phyloP scores from a whole-genome alignment of 2,113 vertebrate species.

The Pimephales promelas region DNA sequence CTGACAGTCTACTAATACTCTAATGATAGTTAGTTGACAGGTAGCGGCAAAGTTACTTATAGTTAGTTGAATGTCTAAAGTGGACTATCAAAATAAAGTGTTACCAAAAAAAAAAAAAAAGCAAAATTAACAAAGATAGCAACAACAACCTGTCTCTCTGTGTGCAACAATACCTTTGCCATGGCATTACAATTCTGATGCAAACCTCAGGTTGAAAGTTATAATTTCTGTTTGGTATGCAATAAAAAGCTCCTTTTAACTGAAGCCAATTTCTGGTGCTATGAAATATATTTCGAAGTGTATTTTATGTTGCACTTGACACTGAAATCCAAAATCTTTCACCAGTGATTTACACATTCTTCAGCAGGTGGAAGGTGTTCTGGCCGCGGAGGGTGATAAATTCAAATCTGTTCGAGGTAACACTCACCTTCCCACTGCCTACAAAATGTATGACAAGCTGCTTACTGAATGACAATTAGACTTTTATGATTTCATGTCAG shows the following conservation, averaged over 20 bases:
- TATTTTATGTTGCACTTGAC: conserved; percentile 48
- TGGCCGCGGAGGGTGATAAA: conserved; percentile 42
- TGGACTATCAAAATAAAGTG: no score
- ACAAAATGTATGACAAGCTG: conserved; percentile 23
- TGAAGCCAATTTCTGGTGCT: conserved; percentile 12
- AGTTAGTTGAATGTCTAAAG: no score
- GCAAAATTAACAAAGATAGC: not conserved
- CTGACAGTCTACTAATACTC: no score
- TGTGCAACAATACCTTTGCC: conserved; percentile 5
- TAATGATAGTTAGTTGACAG: no score
- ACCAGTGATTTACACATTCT: conserved; percentile 45
- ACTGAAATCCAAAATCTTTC: conserved; percentile 51
- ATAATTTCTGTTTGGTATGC: conserved; percentile 25
- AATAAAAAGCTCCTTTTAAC: conserved; percentile 42
- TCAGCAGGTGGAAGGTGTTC: conserved; percentile 37
- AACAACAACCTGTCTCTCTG: not conserved
- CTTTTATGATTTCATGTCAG: conserved; percentile 45
- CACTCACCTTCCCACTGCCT: conserved; percentile 36
- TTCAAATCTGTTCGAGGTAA: conserved; percentile 39
- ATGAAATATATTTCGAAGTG: conserved; percentile 30
- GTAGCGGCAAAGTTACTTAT: no score
- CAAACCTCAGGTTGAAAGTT: conserved; percentile 45
- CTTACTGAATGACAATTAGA: conserved; percentile 44
- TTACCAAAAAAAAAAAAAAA: not conserved
- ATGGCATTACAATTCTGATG: conserved; percentile 35